Base-by-base conservation (phyloP, 2,113 vertebrate genomes). In the Gambusia holbrooki region DNA sequence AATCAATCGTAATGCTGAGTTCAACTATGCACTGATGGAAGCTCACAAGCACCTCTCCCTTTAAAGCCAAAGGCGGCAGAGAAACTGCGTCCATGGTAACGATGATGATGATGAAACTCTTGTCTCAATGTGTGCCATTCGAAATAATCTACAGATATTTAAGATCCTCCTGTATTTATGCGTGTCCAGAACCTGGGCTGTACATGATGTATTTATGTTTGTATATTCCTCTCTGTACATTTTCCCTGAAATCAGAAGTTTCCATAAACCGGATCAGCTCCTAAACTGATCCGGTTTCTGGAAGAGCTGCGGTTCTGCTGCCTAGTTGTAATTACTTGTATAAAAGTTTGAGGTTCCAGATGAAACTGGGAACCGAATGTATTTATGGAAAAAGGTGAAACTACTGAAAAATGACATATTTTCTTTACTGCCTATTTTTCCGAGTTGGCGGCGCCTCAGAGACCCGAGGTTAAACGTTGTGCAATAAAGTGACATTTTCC, bases 351-450 rank as follows among this genome's bases (percentile, higher is more conserved):
- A 17, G 58, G 73, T 51, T 51, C 48, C 48, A 51, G 5, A 5
- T 61, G 45, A 69, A 69, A 74, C 29, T 1, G 45, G 65, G 66
- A 88, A 51, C 64, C 60, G 66, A 84, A 80, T 87, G 74, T 92
- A 91, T 93, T 92, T 93, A 93, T 91, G 81, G 83, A 62, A 61
- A 37, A 74, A 58, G 19, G 66, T 73, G 0, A 66, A 82, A 92
- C 89, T 92, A 92, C 84, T 91, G 90, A 90, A 60, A 79, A 86
- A 45, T 51, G 48, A 76, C 86, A 71, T 88, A 88, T 92, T 92
- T 92, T 93, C 82, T 91, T 83, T 82, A 62, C 78, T 84, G 85
- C 92, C 86, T 92, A 88, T 94, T 92, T 93, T 93, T 89, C 88
- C 90, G 84, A 79, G 77, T 69, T 30, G 2, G 63, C 8, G 69